Evolutionary conservation across 2,888 invertebrate genomes (phyloP).

Genomic region (Acanthacorydalis orientalis): DNA sequence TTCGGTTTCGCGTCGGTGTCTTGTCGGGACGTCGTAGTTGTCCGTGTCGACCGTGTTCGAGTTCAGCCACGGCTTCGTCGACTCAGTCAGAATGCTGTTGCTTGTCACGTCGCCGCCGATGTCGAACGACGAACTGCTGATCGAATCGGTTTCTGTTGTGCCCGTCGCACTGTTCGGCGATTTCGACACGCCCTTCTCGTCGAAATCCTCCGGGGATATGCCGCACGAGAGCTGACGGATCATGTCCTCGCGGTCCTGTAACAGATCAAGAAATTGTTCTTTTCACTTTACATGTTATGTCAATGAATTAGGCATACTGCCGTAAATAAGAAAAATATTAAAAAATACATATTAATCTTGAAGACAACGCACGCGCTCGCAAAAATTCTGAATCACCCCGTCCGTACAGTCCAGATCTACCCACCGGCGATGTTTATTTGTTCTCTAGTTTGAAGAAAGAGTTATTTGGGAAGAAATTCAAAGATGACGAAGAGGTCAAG

Average conservation of each 20-base stretch:
- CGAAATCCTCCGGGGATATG: constrained; percentile 28
- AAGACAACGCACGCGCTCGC: too few relatives aligned
- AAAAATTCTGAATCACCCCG: too few relatives aligned
- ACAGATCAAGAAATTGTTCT: constrained; percentile 10
- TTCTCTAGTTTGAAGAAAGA: too few relatives aligned
- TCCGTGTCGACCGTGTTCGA: constrained; percentile 23
- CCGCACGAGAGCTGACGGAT: constrained; percentile 39
- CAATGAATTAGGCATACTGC: too few relatives aligned
- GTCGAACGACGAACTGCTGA: constrained; percentile 7
- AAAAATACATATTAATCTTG: too few relatives aligned
- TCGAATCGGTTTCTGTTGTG: constrained; percentile 12
- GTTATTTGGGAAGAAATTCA: too few relatives aligned
- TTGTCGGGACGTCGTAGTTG: constrained; percentile 23
- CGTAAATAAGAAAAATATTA: too few relatives aligned
- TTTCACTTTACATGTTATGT: too few relatives aligned
- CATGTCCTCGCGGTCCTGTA: constrained; percentile 43
- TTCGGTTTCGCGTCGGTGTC: constrained; percentile 26
- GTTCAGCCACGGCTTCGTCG: constrained; percentile 24
- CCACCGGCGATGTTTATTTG: too few relatives aligned
- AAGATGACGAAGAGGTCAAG: too few relatives aligned
- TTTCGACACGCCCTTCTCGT: constrained; percentile 15
- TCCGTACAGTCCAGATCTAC: too few relatives aligned
- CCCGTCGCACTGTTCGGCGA: constrained; percentile 10
- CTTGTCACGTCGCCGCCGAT: constrained; percentile 8
- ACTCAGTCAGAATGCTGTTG: constrained; percentile 9